phyloP scores from a whole-genome alignment of 2,797 vertebrate species.

The Borostomias antarcticus region DNA sequence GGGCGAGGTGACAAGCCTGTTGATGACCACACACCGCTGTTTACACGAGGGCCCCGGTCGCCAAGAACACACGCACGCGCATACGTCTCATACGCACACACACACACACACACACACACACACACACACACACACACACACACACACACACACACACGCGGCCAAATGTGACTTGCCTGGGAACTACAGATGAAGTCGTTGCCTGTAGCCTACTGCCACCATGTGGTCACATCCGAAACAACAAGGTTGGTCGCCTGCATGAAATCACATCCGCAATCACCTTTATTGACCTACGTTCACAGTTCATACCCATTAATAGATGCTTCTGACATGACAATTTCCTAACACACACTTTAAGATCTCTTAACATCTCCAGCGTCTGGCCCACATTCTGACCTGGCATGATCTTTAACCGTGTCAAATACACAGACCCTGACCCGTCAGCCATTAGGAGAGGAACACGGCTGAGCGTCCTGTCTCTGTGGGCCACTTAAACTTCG shows the following conservation, averaged over 20 bases:
- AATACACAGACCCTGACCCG: no score
- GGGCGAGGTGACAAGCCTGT: slow-evolving; percentile 39
- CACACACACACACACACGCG: slow-evolving; percentile 1
- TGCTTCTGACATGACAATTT: background rate
- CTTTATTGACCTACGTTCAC: background rate
- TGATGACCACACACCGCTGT: slow-evolving; percentile 53
- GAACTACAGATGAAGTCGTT: slow-evolving; percentile 45
- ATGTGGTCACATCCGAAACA: slow-evolving; percentile 49
- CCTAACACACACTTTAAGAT: background rate
- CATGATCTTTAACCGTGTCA: no score
- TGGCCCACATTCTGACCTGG: no score
- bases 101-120: slow-evolving; percentile 15
- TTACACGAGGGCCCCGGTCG: slow-evolving; percentile 42
- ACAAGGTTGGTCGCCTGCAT: no score
- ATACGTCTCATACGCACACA: slow-evolving; percentile 29
- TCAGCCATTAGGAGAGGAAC: no score
- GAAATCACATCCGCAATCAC: background rate
- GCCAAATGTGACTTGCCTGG: slow-evolving; percentile 4
- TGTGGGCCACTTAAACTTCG: background rate
- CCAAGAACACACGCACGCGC: slow-evolving; percentile 20
- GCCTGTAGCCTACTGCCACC: slow-evolving; percentile 72
- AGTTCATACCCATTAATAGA: no score
- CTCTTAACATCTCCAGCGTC: no score
- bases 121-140: slow-evolving; percentile 2
- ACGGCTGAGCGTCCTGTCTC: no score